Conservation (phyloP, 2,113 vertebrate genomes). For the Fukomys damarensis region DNA sequence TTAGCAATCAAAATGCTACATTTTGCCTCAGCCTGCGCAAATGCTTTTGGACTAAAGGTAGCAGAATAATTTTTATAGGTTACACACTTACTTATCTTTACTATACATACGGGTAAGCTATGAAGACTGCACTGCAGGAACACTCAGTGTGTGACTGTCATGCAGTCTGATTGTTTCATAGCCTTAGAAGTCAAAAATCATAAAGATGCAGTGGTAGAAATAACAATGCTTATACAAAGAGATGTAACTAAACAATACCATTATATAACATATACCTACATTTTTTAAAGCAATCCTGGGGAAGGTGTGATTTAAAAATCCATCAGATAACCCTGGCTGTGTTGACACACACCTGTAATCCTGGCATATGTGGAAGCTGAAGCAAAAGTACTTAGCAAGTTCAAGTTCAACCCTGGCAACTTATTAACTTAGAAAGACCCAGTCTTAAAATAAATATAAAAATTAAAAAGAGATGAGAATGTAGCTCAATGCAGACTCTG, state of each 20-base stretch:
- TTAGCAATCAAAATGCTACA: neutral
- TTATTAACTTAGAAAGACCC: neutral
- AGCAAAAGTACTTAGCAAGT: neutral
- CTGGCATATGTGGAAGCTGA: neutral
- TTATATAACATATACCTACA: no score
- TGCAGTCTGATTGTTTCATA: neutral
- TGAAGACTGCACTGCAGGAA: neutral
- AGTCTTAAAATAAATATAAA: neutral
- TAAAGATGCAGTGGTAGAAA: neutral
- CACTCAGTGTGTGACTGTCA: neutral
- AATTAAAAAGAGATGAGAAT: neutral
- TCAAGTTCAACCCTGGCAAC: neutral
- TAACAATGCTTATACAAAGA: neutral
- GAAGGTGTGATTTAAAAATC: slow-evolving; percentile 14
- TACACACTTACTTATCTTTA: neutral
- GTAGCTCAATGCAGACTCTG: neutral
- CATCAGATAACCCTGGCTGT: neutral
- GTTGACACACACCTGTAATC: neutral
- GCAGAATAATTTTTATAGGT: neutral
- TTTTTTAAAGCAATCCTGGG: neutral
- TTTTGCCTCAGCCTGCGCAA: neutral
- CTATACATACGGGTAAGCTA: neutral
- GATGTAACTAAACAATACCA: neutral
- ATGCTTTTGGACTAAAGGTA: neutral
- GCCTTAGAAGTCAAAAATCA: slow-evolving; percentile 7